These are phyloP conservation scores for Amphiprion percula DNA, from an alignment of 2,113 vertebrate genomes.

Conservation along the genomic window DNA sequence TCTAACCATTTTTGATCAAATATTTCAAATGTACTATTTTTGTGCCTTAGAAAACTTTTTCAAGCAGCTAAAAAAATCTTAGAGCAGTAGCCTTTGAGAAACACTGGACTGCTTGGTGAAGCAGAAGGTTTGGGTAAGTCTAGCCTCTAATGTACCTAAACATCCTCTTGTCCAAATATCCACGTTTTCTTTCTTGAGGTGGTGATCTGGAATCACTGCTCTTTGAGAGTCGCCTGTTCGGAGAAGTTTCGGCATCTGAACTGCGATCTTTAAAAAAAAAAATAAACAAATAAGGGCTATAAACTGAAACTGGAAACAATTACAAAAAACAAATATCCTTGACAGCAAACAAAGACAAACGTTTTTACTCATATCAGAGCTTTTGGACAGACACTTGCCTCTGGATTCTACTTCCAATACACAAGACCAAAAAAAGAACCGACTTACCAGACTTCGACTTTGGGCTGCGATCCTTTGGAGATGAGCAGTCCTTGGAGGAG, in stretches of 20 bases:
- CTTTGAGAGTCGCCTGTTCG: slow-evolving; percentile 66
- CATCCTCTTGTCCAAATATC: slow-evolving; percentile 57
- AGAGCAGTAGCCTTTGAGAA: not conserved
- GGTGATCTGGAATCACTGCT: slow-evolving; percentile 50
- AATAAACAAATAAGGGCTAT: no score
- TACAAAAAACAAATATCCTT: not conserved
- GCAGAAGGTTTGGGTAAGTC: not conserved
- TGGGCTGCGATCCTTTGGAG: slow-evolving; percentile 64
- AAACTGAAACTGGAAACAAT: not conserved
- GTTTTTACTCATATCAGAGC: no score
- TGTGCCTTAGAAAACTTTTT: no score
- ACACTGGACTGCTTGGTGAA: not conserved
- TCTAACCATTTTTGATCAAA: not conserved
- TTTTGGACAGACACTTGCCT: no score
- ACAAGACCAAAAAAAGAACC: rapidly evolving
- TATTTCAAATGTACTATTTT: not conserved
- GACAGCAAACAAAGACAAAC: not conserved
- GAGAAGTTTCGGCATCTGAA: slow-evolving; percentile 49
- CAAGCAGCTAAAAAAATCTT: no score
- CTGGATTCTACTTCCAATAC: not conserved
- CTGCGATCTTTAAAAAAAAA: slow-evolving; percentile 50
- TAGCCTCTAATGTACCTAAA: slow-evolving; percentile 51
- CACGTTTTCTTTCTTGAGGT: slow-evolving; percentile 62
- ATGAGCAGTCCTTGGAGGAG: slow-evolving; percentile 66
- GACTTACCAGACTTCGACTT: slow-evolving; percentile 66